Percentiles rank a stretch among this genome's conserved stretches.
These are phyloP conservation scores for Antidorcas marsupialis DNA, from an alignment of 2,113 vertebrate species.

Conservation along the genomic window DNA sequence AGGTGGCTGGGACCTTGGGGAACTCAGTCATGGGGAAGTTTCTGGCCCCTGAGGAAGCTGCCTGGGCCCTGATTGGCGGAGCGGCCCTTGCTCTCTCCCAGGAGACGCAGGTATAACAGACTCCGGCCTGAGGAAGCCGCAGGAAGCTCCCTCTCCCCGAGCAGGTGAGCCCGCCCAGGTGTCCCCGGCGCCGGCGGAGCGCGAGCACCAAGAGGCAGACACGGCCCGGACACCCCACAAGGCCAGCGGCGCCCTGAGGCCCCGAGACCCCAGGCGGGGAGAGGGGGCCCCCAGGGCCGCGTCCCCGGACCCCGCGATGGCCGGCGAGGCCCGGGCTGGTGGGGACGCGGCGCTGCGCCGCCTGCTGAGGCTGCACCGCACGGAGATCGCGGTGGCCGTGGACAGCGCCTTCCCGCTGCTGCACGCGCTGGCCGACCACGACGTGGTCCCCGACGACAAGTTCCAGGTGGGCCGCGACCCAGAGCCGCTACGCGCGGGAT, in stretches of 20 bases:
- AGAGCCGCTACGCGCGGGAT: accelerated
- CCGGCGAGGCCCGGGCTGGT: constrained; percentile 66
- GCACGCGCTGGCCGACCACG: constrained; percentile 90
- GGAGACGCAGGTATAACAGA: constrained; percentile 1
- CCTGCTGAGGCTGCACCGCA: constrained; percentile 89
- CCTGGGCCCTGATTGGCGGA: constrained; percentile 6
- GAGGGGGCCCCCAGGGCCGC: neutral
- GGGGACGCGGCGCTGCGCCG: constrained; percentile 79
- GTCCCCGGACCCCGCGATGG: constrained; percentile 70
- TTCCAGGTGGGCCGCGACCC: constrained; percentile 84
- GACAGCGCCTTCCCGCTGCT: constrained; percentile 93
- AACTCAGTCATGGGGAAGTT: neutral
- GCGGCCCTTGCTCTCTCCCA: neutral
- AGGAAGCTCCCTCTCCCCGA: neutral
- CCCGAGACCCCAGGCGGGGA: neutral
- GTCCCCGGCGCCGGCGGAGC: neutral
- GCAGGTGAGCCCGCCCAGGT: neutral
- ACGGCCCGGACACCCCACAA: neutral
- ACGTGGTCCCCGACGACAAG: constrained; percentile 88
- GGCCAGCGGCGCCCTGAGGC: neutral
- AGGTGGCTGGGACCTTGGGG: neutral
- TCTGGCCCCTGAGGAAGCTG: neutral
- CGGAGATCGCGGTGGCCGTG: constrained; percentile 94
- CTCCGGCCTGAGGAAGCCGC: accelerated
- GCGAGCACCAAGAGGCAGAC: neutral